These are phyloP conservation scores for Scarus forsteni DNA, from an alignment of 2,797 vertebrate species.

Conservation along the genomic window DNA sequence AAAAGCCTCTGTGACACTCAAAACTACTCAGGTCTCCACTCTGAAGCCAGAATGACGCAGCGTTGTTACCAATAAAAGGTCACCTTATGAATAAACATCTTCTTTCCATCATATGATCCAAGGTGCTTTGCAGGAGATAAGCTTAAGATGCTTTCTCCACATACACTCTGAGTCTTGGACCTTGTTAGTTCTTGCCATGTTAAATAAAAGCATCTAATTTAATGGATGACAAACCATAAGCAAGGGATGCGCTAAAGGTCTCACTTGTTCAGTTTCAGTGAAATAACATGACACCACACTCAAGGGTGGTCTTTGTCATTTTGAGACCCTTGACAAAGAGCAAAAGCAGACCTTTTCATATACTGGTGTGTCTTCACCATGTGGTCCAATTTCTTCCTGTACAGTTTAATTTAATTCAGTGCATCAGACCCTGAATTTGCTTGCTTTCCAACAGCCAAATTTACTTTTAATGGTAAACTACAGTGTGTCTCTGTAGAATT, in stretches of 20 bases:
- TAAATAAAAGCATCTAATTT: background rate
- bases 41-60: conserved; percentile 13
- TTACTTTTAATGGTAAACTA: too few species aligned
- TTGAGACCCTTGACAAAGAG: too few species aligned
- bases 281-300: conserved; percentile 2
- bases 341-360: too few species aligned
- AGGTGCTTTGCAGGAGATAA: conserved; percentile 29
- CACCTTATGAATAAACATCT: conserved; percentile 26
- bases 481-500: too few species aligned
- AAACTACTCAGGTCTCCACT: conserved; percentile 7
- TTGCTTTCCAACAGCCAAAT: too few species aligned
- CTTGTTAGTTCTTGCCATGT: background rate
- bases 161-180: background rate
- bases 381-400: too few species aligned
- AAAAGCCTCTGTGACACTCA: background rate
- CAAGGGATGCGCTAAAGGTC: background rate
- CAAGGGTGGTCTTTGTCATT: background rate
- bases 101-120: conserved; percentile 39
- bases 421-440: too few species aligned
- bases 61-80: conserved; percentile 31
- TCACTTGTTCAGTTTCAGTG: background rate
- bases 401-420: too few species aligned
- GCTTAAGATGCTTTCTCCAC: background rate
- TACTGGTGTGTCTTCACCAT: too few species aligned
- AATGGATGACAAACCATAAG: conserved; percentile 11